These are phyloP conservation scores for Brachypalpus laphriformis DNA, from an alignment of 2,888 invertebrate genomes.

Conservation along the genomic window DNA sequence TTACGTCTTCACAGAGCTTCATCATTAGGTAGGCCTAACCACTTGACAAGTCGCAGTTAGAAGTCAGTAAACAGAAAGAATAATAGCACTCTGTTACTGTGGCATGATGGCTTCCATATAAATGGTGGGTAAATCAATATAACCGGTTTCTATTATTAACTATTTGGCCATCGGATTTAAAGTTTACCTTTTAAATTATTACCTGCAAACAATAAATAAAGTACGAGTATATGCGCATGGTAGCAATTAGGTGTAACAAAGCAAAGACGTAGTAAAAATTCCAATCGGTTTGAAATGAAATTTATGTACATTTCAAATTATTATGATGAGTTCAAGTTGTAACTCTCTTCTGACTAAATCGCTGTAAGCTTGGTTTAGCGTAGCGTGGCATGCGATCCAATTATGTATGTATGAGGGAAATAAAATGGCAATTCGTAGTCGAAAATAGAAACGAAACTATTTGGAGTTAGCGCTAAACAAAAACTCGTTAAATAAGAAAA, in stretches of 20 bases:
- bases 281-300: not conserved
- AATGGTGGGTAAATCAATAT: slow-evolving; percentile 2
- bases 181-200: not conserved
- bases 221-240: no score
- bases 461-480: not conserved
- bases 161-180: not conserved
- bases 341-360: not conserved
- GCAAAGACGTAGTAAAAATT: not conserved
- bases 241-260: not conserved
- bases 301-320: not conserved
- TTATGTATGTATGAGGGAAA: not conserved
- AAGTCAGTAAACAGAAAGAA: not conserved
- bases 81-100: not conserved
- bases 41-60: not conserved
- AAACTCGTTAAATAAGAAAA: not conserved
- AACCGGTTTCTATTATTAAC: slow-evolving; percentile 16
- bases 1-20: slow-evolving; percentile 32
- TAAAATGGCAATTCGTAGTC: not conserved
- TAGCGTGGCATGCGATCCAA: not conserved
- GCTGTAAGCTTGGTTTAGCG: not conserved
- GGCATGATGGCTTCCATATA: not conserved
- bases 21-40: not conserved
- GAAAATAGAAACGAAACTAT: not conserved
- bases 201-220: not conserved
- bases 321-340: not conserved